Evolutionary conservation across 2,888 invertebrate genomes (phyloP), one percentile per base, ranked within the genome.

Genomic region (Pachydiplax longipennis): DNA sequence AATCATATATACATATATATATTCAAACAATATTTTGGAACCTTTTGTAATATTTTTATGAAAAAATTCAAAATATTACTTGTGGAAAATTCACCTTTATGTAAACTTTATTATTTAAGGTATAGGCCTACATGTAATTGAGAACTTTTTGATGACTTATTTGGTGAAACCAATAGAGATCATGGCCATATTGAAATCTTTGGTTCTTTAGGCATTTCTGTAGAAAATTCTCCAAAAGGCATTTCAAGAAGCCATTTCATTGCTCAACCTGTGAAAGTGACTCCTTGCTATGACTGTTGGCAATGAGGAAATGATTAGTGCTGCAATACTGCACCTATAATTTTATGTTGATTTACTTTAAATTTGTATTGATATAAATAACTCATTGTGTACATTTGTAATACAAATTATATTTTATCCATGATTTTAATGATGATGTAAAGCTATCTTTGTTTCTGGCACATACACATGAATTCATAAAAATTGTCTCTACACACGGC

Each of bases 41-140:
- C 87, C 87, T 87, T 87, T 87, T 87, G 87, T 87, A 87, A 87
- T 87, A 87, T 87, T 87, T 87, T 87, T 87, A 87, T 87, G 87
- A 87, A 87, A 87, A 87, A 87, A 87, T 87, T 87, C 87, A 87
- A 87, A 87, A 87, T 87, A 87, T 87, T 87, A 87, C 58, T 87
- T 87, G 61, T 87, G 87, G 61, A 87, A 87, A 87, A 87, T 87
- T 87, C 87, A 87, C 61, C n/a, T 61, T 87, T 87, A 87, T 87
- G 87, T 87, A 87, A 58, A 61, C 22, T 61, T 44, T 18, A 18
- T 53, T 65, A 65, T 87, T 87, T 87, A 87, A 87, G 83, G 61
- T 58, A 87, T 87, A 87, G 87, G 87, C 87, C 87, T 87, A 87
- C 31, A 61, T 87, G 61, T 61, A 40, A 35, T 53, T 40, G 87